Evolutionary conservation across 1,140 invertebrate genomes (phyloP), one percentile per base, ranked within the genome.

Genomic region (Choristoneura fumiferana): DNA sequence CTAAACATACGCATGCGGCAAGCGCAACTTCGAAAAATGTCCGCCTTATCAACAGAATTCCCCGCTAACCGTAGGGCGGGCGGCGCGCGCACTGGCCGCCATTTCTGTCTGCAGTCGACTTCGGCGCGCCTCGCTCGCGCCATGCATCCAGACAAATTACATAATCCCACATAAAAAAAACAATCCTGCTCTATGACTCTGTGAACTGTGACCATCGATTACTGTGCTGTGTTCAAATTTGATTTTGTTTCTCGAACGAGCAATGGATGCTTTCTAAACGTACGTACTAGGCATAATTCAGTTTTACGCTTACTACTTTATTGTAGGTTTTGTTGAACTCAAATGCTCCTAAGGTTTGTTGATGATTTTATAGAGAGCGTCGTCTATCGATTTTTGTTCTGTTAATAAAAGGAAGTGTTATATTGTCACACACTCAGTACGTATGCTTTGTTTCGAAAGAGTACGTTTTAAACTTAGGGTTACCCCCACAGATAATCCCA

Each of bases 81-180:
- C 69, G 77, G 84, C 84, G 84, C 84, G 83, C 84, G 84, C 84
- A 84, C 0, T 22, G 59, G 45, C 78, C 78, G 83, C 83, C 84
- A 87, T 87, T 84, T 74, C 76, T 79, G 65, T 75, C 82, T 80
- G 84, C 84, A 87, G 81, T 85, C 73, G 76, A 69, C 58, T 58
- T 57, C 67, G 69, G 79, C 78, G 81, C 82, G 79, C 52, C 63
- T 36, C 40, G 40, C 72, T 70, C 81, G 81, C 82, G 77, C 76
- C 81, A 84, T 84, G 79, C 76, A 69, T 71, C 70, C 61, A 15
- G 60, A 65, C 62, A 60, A 76, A 73, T 85, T 85, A 85, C 78
- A 83, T 87, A 87, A 85, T 76, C 67, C 56, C 63, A 69, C 57
- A 60, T 45, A 60, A 65, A 67, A 71, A 71, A 73, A 66, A 43